A percentile compares a stretch with the other conserved stretches of the same genome.
Conservation (phyloP, 1,140 invertebrate genomes). For the Latrodectus geometricus region DNA sequence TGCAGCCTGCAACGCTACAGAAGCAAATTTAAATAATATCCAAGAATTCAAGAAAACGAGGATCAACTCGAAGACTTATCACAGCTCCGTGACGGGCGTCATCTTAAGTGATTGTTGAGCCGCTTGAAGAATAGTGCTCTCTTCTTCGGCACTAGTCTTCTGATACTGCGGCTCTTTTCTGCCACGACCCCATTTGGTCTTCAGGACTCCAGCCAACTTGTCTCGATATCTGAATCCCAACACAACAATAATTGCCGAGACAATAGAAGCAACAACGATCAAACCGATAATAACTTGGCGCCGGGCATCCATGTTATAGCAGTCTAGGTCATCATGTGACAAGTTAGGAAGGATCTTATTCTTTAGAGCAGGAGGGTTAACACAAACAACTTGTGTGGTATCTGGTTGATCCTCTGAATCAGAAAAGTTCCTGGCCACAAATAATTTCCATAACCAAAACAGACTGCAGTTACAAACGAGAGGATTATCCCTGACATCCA, state of each 20-base stretch:
- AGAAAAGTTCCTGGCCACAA: conserved; percentile 49
- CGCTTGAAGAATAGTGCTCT: conserved; percentile 78
- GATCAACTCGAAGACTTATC: conserved; percentile 33
- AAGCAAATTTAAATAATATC: conserved; percentile 14
- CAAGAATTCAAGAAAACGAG: background rate
- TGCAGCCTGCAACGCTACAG: conserved; percentile 20
- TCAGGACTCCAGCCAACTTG: conserved; percentile 71
- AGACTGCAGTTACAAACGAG: conserved; percentile 88
- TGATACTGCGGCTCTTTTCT: conserved; percentile 88
- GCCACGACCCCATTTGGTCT: conserved; percentile 78
- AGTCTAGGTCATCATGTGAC: conserved; percentile 81
- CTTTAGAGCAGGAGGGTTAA: conserved; percentile 77
- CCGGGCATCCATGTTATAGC: conserved; percentile 79
- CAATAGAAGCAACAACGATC: conserved; percentile 76
- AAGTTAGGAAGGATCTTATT: conserved; percentile 78
- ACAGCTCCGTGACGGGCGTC: conserved; percentile 91
- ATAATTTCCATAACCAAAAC: conserved; percentile 84
- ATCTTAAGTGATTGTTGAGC: conserved; percentile 76
- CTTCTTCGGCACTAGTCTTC: conserved; percentile 86
- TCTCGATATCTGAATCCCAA: conserved; percentile 83
- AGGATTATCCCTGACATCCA: conserved; percentile 81
- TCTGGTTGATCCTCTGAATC: conserved; percentile 47
- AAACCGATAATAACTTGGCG: conserved; percentile 84
- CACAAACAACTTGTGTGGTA: conserved; percentile 75
- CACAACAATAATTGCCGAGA: conserved; percentile 77